Percentiles rank a stretch among this genome's conserved stretches.
Evolutionary conservation across 2,888 invertebrate species (phyloP).

Genomic region (Oligia strigilis): DNA sequence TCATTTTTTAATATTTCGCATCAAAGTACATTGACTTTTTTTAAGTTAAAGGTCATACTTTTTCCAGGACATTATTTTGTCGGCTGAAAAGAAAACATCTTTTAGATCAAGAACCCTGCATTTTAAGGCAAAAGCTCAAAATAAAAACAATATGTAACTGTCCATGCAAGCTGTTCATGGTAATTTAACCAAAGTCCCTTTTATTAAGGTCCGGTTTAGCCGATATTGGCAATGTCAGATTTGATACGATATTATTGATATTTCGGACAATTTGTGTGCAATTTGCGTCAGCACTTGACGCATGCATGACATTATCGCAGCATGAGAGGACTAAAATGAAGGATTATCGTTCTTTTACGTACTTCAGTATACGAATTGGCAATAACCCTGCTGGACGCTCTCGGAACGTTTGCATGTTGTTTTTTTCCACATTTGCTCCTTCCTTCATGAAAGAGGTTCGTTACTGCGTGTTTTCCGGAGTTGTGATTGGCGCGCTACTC

Average conservation of each 20-base stretch:
- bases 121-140: background rate
- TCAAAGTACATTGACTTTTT: background rate
- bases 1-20: background rate
- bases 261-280: conserved; percentile 33
- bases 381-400: conserved; percentile 38
- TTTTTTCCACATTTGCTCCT: conserved; percentile 66
- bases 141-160: conserved; percentile 10
- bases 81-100: background rate
- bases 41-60: background rate
- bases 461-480: conserved; percentile 76
- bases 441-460: conserved; percentile 79
- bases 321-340: conserved; percentile 17
- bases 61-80: background rate
- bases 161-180: conserved; percentile 30
- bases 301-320: conserved; percentile 14
- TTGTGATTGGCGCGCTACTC: conserved; percentile 59
- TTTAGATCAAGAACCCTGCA: background rate
- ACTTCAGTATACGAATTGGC: conserved; percentile 27
- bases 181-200: conserved; percentile 37
- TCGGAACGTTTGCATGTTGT: conserved; percentile 13
- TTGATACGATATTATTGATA: conserved; percentile 12
- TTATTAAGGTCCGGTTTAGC: conserved; percentile 15
- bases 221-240: conserved; percentile 21
- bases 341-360: conserved; percentile 19
- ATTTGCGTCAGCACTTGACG: conserved; percentile 29